A percentile compares a stretch with the other conserved stretches of the same genome.
phyloP scores from a whole-genome alignment of 2,888 invertebrate genomes.

The Odontothrips loti region DNA sequence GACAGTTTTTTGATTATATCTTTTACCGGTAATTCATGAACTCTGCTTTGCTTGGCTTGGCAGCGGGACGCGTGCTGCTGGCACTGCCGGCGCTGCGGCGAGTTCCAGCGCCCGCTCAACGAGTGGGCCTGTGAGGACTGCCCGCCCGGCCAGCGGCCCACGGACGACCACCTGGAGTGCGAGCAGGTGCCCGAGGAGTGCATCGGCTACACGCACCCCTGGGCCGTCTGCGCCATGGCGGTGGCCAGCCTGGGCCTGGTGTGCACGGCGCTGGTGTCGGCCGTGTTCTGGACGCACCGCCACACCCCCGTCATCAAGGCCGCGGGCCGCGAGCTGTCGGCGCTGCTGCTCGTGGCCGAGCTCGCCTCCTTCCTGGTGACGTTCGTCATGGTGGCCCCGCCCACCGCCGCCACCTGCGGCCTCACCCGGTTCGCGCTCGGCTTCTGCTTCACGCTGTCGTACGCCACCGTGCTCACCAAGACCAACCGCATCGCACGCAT shows the following conservation, averaged over 20 bases:
- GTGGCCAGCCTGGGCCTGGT: slow-evolving; percentile 50
- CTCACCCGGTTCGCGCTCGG: slow-evolving; percentile 53
- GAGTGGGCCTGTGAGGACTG: slow-evolving; percentile 51
- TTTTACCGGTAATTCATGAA: no score
- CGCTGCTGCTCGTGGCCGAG: slow-evolving; percentile 50
- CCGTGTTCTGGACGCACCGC: slow-evolving; percentile 51
- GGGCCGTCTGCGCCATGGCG: slow-evolving; percentile 50
- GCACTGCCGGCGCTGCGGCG: slow-evolving; percentile 51
- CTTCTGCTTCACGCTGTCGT: slow-evolving; percentile 53
- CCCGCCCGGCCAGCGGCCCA: slow-evolving; percentile 45
- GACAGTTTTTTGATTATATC: no score
- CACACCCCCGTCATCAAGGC: slow-evolving; percentile 56
- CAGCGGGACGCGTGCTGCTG: slow-evolving; percentile 53
- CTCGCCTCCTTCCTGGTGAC: slow-evolving; percentile 52
- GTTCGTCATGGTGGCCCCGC: slow-evolving; percentile 52
- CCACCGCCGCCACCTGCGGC: slow-evolving; percentile 49
- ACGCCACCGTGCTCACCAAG: slow-evolving; percentile 54
- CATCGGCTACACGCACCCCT: slow-evolving; percentile 49
- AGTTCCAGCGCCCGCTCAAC: slow-evolving; percentile 47
- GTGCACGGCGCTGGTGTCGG: slow-evolving; percentile 48
- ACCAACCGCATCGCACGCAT: slow-evolving; percentile 55
- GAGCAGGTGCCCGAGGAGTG: slow-evolving; percentile 48
- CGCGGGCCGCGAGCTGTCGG: slow-evolving; percentile 53
- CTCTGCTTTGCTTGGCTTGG: slow-evolving; percentile 12
- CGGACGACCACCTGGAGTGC: slow-evolving; percentile 46